phyloP scores from a whole-genome alignment of 2,888 invertebrate species.

The Psylliodes chrysocephalus region DNA sequence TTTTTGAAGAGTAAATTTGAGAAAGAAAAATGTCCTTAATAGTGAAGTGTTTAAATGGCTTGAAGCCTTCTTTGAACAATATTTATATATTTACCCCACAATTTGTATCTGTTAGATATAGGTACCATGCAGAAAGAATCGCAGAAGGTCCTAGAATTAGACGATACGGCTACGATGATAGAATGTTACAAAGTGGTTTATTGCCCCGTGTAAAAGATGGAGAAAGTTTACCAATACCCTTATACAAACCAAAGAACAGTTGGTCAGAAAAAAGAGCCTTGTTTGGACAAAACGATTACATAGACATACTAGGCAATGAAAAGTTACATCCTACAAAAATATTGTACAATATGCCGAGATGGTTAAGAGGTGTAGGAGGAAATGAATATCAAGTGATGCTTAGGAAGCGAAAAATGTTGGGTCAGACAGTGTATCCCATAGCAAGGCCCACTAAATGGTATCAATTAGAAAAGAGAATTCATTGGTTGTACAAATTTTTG shows the following conservation, averaged over 20 bases:
- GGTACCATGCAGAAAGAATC: conserved; percentile 73
- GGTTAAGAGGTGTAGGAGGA: conserved; percentile 89
- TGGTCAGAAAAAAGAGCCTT: conserved; percentile 84
- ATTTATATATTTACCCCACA: conserved; percentile 56
- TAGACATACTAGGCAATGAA: conserved; percentile 92
- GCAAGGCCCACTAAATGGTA: conserved; percentile 83
- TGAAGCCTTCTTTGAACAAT: conserved; percentile 17
- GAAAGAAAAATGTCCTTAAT: not conserved
- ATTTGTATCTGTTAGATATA: conserved; percentile 64
- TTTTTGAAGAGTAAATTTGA: not conserved
- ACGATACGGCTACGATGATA: conserved; percentile 78
- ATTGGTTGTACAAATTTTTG: conserved; percentile 78
- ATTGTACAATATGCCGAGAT: conserved; percentile 85
- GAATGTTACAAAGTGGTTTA: conserved; percentile 73
- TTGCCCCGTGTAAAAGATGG: conserved; percentile 73
- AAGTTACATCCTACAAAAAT: conserved; percentile 84
- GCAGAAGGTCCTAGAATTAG: conserved; percentile 70
- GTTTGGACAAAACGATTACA: conserved; percentile 97
- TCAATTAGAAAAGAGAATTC: conserved; percentile 77
- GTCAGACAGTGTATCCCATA: conserved; percentile 68
- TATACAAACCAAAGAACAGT: conserved; percentile 76
- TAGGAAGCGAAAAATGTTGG: conserved; percentile 76
- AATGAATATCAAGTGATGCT: conserved; percentile 84
- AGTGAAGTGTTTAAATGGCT: not conserved
- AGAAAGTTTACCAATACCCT: conserved; percentile 71